These are phyloP conservation scores for Xestoiulus laeticollis DNA, from an alignment of 2,888 invertebrate genomes.

Conservation along the genomic window DNA sequence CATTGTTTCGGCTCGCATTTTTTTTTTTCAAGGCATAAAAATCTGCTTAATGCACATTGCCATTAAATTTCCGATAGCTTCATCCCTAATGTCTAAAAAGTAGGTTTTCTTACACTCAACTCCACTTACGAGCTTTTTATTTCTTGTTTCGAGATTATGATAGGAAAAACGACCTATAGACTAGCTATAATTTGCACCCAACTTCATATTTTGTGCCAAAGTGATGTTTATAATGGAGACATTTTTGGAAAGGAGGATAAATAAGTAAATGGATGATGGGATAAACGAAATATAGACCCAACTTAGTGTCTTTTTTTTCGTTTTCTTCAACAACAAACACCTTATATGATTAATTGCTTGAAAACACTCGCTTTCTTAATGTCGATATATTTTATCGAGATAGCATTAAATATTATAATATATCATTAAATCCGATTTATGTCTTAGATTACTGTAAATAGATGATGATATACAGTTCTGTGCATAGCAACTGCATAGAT, in stretches of 20 bases:
- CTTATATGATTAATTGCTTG: no score
- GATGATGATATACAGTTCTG: no score
- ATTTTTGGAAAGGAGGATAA: neutral
- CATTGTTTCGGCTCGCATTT: neutral
- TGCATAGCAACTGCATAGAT: no score
- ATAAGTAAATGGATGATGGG: neutral
- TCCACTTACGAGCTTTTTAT: conserved; percentile 14
- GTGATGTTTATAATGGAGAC: neutral
- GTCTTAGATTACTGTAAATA: no score
- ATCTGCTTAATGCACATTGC: conserved; percentile 8
- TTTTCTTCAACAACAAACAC: no score
- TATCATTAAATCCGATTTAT: no score
- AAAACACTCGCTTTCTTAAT: no score
- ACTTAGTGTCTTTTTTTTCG: no score
- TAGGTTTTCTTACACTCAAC: neutral
- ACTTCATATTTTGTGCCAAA: neutral
- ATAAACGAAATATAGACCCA: neutral
- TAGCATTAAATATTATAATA: no score
- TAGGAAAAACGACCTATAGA: neutral
- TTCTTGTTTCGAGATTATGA: neutral
- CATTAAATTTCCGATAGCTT: neutral
- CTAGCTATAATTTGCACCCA: neutral
- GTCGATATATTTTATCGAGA: no score
- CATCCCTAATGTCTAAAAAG: neutral
- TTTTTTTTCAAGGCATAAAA: neutral